Evolutionary conservation across 2,888 invertebrate species (phyloP), one percentile per base, ranked within the genome.

Genomic region (Apoda limacodes): DNA sequence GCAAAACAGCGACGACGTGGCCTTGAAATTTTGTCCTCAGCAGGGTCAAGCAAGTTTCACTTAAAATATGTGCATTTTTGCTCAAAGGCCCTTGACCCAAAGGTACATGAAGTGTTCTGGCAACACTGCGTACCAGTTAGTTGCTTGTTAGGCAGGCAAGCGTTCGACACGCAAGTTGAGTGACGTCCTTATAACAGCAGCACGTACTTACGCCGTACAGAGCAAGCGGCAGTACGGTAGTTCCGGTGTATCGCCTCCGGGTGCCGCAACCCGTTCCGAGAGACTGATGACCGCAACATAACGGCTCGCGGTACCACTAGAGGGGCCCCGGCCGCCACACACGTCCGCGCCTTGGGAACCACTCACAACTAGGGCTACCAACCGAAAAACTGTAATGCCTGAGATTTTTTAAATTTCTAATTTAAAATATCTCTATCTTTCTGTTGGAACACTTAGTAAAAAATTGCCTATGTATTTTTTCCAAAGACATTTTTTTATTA

Each of bases 201-300:
- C 42, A 34, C 39, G 38, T 53, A 48, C 58, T 54, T 55, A 60
- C 51, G 60, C 63, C 64, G 55, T 58, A 65, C 60, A 62, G 55
- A 57, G 53, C 46, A 29, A n/a, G n/a, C n/a, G n/a, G 17, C 17
- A 17, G 17, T 40, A 45, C 60, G 60, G 60, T 60, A 68, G 72
- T 72, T 72, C 72, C 71, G 72, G 68, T 61, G 64, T 54, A 55
- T 53, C 60, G 63, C 60, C 63, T 58, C 51, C 53, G 60, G 61
- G 59, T 60, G 58, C 61, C 60, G 50, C 55, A 57, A 59, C 65
- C 60, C 61, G 66, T 61, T 65, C 56, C 48, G 49, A 50, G 60
- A 61, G 68, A 65, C 66, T 69, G 75, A 68, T 68, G 72, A 74
- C 74, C 74, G 74, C 65, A 68, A 69, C 58, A 59, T 76, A 75